Evolutionary conservation across 2,888 invertebrate genomes (phyloP).

Genomic region (Cephus rjabovi): DNA sequence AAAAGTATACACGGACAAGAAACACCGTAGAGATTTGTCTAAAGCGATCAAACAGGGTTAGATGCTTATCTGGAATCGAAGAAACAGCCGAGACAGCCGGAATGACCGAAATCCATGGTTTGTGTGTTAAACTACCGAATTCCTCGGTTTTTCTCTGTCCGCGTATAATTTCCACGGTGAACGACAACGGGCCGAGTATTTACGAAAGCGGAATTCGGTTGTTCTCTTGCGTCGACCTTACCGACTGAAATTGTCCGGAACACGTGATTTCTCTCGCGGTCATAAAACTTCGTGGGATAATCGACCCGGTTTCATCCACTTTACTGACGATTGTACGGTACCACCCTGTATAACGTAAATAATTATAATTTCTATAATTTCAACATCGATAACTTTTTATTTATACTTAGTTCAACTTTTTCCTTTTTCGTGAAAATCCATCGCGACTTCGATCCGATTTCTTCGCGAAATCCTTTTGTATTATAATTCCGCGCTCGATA

Average conservation of each 20-base stretch:
- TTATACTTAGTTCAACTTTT: background rate
- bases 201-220: background rate
- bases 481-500: slow-evolving; percentile 54
- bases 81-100: slow-evolving; percentile 16
- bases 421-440: slow-evolving; percentile 27
- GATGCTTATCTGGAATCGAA: slow-evolving; percentile 11
- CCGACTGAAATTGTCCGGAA: background rate
- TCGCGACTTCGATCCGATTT: slow-evolving; percentile 10
- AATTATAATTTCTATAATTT: background rate
- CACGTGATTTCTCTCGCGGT: background rate
- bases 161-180: background rate
- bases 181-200: background rate
- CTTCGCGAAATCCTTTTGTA: slow-evolving; percentile 53
- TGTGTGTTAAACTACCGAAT: background rate
- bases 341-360: background rate
- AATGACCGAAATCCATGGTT: slow-evolving; percentile 1
- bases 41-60: slow-evolving; percentile 21
- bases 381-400: background rate
- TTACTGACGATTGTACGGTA: background rate
- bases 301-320: background rate
- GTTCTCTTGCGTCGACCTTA: background rate
- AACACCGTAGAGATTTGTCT: slow-evolving; percentile 18
- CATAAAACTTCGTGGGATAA: background rate
- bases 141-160: background rate
- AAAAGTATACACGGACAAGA: background rate